Conservation (phyloP, 2,113 vertebrate genomes). For the Helogale parvula region DNA sequence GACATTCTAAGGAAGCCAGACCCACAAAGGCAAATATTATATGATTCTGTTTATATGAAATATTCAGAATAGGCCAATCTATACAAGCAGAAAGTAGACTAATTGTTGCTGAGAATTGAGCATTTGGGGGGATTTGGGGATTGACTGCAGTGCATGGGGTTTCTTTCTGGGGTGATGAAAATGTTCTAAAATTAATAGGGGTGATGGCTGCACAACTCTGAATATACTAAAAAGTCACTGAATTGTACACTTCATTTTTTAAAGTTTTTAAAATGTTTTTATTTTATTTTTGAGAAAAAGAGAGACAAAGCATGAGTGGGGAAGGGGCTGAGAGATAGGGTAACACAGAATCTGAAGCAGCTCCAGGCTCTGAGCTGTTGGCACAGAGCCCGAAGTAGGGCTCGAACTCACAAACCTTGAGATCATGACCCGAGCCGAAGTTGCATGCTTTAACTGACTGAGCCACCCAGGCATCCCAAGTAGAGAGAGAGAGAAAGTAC, state of each 20-base stretch:
- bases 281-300: too few species aligned
- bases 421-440: too few species aligned
- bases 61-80: background rate
- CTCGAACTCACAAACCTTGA: too few species aligned
- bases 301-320: too few species aligned
- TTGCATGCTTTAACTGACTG: too few species aligned
- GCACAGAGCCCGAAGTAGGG: too few species aligned
- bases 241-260: background rate
- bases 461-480: too few species aligned
- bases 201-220: background rate
- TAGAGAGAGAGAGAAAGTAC: too few species aligned
- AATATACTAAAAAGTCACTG: background rate
- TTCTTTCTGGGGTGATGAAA: background rate
- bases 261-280: too few species aligned
- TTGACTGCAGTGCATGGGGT: background rate
- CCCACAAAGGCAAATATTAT: background rate
- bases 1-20: background rate
- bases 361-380: too few species aligned
- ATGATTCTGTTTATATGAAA: background rate
- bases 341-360: too few species aligned
- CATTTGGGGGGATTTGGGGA: background rate
- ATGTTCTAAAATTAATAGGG: constrained; percentile 22
- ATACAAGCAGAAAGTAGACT: background rate
- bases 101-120: background rate
- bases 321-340: too few species aligned